Base-by-base conservation (phyloP, 2,888 invertebrate genomes). In the Cheilosia grossa region DNA sequence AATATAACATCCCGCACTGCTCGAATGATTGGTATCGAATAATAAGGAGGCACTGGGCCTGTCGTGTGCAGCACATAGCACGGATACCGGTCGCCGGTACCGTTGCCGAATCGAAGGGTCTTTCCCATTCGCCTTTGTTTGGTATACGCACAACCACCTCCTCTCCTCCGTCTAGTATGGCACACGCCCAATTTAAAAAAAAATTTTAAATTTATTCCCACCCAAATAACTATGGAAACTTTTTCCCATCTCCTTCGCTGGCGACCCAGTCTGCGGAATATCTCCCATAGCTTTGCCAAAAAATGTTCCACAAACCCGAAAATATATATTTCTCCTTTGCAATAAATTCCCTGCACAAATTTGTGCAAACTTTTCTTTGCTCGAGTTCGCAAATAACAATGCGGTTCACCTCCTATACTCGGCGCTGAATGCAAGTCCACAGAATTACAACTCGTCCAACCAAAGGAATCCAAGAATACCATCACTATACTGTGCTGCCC, bases 321-420 rank as follows among this genome's bases (percentile, higher is more conserved):
- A 64, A 49, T 7, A 17, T 10, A 27, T 56, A 17, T n/a, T 27
- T 56, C 9, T n/a, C 30, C 1, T 24, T 42, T 21, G 24, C 61
- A 53, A 40, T n/a, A 37, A 59, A 70, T 59, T 59, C n/a, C 15
- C 51, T 27, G 51, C 15, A 49, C 58, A 37, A 24, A 17, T 44
- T 69, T 51, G 33, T 47, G 7, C 17, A 70, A 66, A 49, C 51
- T 67, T 77, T 63, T 53, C 44, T 40, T n/a, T 44, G 30, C 13
- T 15, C 27, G 30, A 44, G 67, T 24, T 44, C n/a, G 51, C 24
- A 27, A 64, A 58, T 49, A 78, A 66, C 64, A 51, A 66, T 66
- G 79, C 66, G 66, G 79, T 53, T 33, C 53, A 17, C 64, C 79
- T 19, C 17, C 42, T 6, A 5, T 56, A 27, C n/a, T 58, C 30